phyloP scores from a whole-genome alignment of 1,140 invertebrate species.

The Macrocentrus cingulum region DNA sequence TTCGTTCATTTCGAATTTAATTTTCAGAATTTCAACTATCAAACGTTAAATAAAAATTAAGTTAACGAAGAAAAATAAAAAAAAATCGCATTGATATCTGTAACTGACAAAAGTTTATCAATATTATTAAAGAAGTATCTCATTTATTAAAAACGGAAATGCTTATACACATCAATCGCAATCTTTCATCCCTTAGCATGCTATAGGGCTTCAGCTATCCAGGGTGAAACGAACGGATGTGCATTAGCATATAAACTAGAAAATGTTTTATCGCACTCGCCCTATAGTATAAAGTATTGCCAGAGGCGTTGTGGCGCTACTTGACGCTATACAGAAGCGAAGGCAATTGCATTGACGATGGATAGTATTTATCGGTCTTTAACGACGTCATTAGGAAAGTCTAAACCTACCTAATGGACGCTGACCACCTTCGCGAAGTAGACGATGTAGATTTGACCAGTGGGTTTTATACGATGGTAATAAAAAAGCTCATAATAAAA shows the following conservation, averaged over 20 bases:
- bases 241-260: constrained; percentile 33
- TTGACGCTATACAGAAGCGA: constrained; percentile 13
- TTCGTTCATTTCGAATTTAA: no score
- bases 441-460: background rate
- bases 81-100: no score
- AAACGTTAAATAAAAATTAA: no score
- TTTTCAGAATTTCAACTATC: no score
- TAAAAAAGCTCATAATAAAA: background rate
- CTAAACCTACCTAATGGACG: constrained; percentile 16
- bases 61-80: no score
- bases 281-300: background rate
- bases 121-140: no score
- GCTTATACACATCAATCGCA: no score
- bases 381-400: constrained; percentile 28
- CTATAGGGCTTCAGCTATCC: background rate
- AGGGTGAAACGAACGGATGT: constrained; percentile 12
- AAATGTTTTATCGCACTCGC: constrained; percentile 28
- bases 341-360: constrained; percentile 18
- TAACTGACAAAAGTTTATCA: no score
- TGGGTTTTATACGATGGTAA: constrained; percentile 5
- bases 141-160: no score
- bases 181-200: no score
- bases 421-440: constrained; percentile 7
- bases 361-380: constrained; percentile 26
- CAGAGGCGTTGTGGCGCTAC: background rate